Conservation (phyloP, 2,888 invertebrate species). For the Ophion costatus region DNA sequence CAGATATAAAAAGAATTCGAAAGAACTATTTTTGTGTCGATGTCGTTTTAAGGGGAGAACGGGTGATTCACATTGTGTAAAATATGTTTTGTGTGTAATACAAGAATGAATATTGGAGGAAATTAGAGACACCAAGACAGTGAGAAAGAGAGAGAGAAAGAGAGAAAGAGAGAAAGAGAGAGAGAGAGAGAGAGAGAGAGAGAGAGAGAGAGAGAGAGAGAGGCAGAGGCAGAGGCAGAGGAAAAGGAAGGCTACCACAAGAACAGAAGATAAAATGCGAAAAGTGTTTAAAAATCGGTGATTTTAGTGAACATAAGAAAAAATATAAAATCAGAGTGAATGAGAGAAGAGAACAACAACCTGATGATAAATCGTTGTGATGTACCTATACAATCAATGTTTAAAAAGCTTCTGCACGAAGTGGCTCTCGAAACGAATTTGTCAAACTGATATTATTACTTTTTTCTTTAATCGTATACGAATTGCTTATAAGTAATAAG, state of each 20-base stretch:
- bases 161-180: no score
- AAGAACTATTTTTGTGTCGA: slow-evolving; percentile 77
- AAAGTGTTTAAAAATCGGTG: not conserved
- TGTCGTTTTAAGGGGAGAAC: slow-evolving; percentile 58
- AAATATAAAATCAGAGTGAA: slow-evolving; percentile 25
- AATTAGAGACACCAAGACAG: not conserved
- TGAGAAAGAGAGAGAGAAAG: not conserved
- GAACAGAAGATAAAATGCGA: not conserved
- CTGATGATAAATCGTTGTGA: slow-evolving; percentile 70
- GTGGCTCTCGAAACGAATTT: slow-evolving; percentile 53
- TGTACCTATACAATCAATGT: slow-evolving; percentile 76
- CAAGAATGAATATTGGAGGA: slow-evolving; percentile 17
- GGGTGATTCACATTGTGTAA: slow-evolving; percentile 37
- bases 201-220: not conserved
- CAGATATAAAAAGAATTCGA: slow-evolving; percentile 59
- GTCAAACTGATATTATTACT: not conserved
- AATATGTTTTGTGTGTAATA: slow-evolving; percentile 52
- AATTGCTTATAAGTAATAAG: no score
- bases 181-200: not conserved
- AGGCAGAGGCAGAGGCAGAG: not conserved
- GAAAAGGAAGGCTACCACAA: no score
- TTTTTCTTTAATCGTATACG: not conserved
- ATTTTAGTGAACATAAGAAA: not conserved
- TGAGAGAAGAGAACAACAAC: slow-evolving; percentile 40
- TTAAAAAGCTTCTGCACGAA: slow-evolving; percentile 64